Base-by-base conservation (phyloP, 2,888 invertebrate genomes). In the Spisula solida region DNA sequence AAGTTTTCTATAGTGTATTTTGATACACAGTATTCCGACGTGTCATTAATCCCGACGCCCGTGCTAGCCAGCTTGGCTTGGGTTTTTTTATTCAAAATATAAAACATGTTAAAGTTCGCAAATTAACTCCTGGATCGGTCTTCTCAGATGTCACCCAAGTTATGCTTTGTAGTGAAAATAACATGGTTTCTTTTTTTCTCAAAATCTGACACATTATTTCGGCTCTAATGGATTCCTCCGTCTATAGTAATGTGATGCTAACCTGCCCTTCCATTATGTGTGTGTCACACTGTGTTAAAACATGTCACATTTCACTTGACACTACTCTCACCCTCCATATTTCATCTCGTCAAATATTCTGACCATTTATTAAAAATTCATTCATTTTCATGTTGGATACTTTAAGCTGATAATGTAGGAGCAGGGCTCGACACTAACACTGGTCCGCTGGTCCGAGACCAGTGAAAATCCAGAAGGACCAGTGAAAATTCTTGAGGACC, bases 261-360 rank as follows among this genome's bases (percentile, higher is more conserved):
- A 25, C 25, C 25, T 66, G n/a, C 60, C 60, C 60, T 12, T n/a
- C n/a, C 25, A 66, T 66, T 66, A n/a, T 66, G n/a, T 25, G 10
- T 25, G 10, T 66, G 60, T 66, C 60, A n/a, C 25, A 20, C 60
- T 66, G 25, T 5, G 8, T 25, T 66, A n/a, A 25, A n/a, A 6
- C 60, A 31, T 75, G 75, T 75, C 75, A 75, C 75, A 31, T 14
- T 14, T 75, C 18, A 41, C 41, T 41, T 41, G 41, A 41, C 41
- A 41, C 41, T 41, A 41, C 41, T 41, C 41, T 41, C 41, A 41
- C 41, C 16, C 1, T 14, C 75, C 31, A 31, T 75, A 16, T 75
- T 75, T 75, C 75, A 75, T 12, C 75, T n/a, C 20, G 60, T 60
- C 75, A 75, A 75, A 66, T 29, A 70, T 29, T 1, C 70, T 70